Evolutionary conservation across 1,140 invertebrate species (phyloP).

Genomic region (Latrodectus geometricus): DNA sequence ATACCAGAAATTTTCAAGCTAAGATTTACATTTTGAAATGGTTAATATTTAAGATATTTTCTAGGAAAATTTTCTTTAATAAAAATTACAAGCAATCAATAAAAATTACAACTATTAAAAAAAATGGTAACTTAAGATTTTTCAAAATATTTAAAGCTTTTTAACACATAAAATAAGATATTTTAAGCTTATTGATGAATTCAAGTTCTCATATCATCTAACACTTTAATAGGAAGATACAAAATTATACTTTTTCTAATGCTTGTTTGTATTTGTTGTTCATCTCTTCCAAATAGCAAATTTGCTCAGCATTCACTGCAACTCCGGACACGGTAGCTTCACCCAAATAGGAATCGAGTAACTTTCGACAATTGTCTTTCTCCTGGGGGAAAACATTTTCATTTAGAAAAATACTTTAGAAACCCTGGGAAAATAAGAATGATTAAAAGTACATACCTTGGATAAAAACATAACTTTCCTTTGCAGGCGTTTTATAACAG

Average conservation of each 20-base stretch:
- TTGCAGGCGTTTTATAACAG: slow-evolving; percentile 45
- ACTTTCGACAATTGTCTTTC: slow-evolving; percentile 56
- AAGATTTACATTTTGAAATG: too few relatives aligned
- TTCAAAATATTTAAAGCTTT: not conserved
- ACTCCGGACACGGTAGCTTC: slow-evolving; percentile 47
- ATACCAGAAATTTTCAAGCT: too few relatives aligned
- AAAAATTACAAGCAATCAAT: too few relatives aligned
- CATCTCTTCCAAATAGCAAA: slow-evolving; percentile 51
- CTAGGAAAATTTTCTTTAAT: too few relatives aligned
- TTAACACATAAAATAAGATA: too few relatives aligned
- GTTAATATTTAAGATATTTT: too few relatives aligned
- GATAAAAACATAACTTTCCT: slow-evolving; percentile 42
- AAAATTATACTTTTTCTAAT: slow-evolving; percentile 44
- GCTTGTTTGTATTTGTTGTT: slow-evolving; percentile 41
- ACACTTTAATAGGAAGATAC: too few relatives aligned
- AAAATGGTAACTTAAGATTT: not conserved
- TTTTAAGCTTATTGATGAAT: too few relatives aligned
- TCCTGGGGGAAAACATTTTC: slow-evolving; percentile 42
- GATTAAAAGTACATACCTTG: slow-evolving; percentile 24
- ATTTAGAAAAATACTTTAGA: not conserved
- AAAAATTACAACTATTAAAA: not conserved
- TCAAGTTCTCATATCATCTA: too few relatives aligned
- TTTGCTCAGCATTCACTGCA: slow-evolving; percentile 25
- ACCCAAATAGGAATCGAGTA: slow-evolving; percentile 57
- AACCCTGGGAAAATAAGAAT: not conserved